Evolutionary conservation across 2,888 invertebrate genomes (phyloP).

Genomic region (Morpho deidamia): DNA sequence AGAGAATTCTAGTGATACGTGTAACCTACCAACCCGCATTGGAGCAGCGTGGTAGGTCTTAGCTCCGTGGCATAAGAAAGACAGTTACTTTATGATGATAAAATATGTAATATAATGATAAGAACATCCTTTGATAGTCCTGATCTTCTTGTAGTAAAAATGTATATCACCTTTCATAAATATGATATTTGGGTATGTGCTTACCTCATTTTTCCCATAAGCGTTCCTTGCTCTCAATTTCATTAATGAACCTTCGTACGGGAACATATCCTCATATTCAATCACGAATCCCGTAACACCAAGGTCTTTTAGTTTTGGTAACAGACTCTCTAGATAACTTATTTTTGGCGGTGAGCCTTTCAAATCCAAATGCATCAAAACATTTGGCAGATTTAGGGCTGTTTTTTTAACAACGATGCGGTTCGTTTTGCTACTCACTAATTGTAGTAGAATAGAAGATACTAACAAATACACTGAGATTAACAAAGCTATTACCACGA

Average conservation of each 20-base stretch:
- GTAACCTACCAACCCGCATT: too few relatives aligned
- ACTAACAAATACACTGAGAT: slow-evolving; percentile 8
- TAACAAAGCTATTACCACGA: neutral
- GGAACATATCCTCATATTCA: slow-evolving; percentile 95
- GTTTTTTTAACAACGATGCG: neutral
- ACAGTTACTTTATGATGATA: too few relatives aligned
- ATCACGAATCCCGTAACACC: slow-evolving; percentile 89
- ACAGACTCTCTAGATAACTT: slow-evolving; percentile 77
- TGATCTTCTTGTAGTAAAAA: too few relatives aligned
- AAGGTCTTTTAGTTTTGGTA: slow-evolving; percentile 78
- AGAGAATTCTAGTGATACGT: too few relatives aligned
- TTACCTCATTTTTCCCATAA: slow-evolving; percentile 69
- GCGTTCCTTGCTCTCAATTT: slow-evolving; percentile 81
- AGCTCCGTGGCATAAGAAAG: too few relatives aligned
- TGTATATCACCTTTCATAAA: too few relatives aligned
- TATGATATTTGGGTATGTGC: neutral
- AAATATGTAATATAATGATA: too few relatives aligned
- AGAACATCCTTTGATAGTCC: too few relatives aligned
- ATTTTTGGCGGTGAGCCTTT: slow-evolving; percentile 90
- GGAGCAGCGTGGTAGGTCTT: too few relatives aligned
- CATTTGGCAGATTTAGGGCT: slow-evolving; percentile 49
- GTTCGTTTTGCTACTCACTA: neutral
- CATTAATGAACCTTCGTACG: slow-evolving; percentile 80
- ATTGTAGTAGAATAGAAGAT: slow-evolving; percentile 3
- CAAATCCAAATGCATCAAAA: slow-evolving; percentile 89